These are phyloP conservation scores for Dicroscelio sp. DNA, from an alignment of 2,888 invertebrate genomes.

Conservation along the genomic window DNA sequence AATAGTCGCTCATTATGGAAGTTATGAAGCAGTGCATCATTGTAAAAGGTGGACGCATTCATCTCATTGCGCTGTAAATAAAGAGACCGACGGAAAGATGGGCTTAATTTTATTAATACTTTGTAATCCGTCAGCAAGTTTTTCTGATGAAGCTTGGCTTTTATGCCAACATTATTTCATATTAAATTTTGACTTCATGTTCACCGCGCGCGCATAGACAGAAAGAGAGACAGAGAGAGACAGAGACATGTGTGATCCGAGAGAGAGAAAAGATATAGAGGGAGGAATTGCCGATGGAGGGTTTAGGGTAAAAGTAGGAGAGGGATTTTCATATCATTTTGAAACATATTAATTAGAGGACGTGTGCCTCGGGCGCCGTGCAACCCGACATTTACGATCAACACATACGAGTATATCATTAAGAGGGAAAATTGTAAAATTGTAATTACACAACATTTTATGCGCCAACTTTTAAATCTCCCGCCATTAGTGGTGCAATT, in stretches of 20 bases:
- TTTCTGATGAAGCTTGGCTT: conserved; percentile 56
- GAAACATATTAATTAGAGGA: conserved; percentile 72
- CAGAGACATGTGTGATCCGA: too few species aligned
- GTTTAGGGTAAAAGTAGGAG: background rate
- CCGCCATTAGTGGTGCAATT: background rate
- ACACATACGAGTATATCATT: conserved; percentile 54
- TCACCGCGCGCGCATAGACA: background rate
- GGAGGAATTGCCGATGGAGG: too few species aligned
- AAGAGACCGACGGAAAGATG: conserved; percentile 45
- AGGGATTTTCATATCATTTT: conserved; percentile 60
- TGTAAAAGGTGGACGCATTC: conserved; percentile 1
- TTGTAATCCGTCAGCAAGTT: conserved; percentile 66
- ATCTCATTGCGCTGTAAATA: conserved; percentile 47
- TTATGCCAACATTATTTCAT: conserved; percentile 59
- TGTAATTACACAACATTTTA: conserved; percentile 52
- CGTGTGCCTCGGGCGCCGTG: conserved; percentile 52
- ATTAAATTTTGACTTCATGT: conserved; percentile 51
- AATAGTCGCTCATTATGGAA: conserved; percentile 47
- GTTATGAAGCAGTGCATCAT: conserved; percentile 49
- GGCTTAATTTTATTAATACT: conserved; percentile 68
- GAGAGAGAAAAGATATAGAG: too few species aligned
- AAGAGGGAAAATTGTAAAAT: conserved; percentile 51
- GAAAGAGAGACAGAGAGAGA: background rate
- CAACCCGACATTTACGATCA: conserved; percentile 27
- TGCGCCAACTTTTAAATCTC: background rate